Base-by-base conservation (phyloP, 1,140 invertebrate species). In the Formica selysi region DNA sequence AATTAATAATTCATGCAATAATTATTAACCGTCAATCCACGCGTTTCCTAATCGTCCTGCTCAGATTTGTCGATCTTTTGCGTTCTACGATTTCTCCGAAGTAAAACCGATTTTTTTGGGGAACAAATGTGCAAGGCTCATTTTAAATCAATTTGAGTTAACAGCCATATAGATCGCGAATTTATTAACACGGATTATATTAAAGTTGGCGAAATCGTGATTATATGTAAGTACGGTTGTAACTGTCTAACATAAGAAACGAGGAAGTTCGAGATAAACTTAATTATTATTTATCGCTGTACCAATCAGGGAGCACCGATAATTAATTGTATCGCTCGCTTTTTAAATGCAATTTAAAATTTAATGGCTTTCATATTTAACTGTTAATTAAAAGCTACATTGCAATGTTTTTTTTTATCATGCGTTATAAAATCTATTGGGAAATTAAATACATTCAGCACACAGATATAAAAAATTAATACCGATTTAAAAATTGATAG, bases 1-100 rank as follows among this genome's bases (percentile, higher is more conserved):
- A 64, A 67, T 79, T 79, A 67, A 44, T 76, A 76, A 76, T 44
- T 64, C 16, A 41, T 10, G 38, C 16, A 76, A 26, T 38, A 44
- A 76, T 76, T 62, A 76, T 41, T 62, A 64, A 44, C 41, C 16
- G 36, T 44, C 36, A 76, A 44, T 64, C 26, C 26, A 16, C 61
- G 22, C 38, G 26, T 67, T 51, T 51, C 61, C 38, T 51, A 67
- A 19, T 11, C 44, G 41, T 48, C 36, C 19, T 44, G 13, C 13
- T 65, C 7, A 11, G 32, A 13, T 79, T 54, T 61, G 8, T 61
- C 10, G 1, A 0, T 7, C 29, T 13, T 64, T 76, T 44, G 13
- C 38, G 5, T 10, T 2, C 4, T 44, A 29, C 0, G 36, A 10
- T 26, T 29, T 78, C 22, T 10, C 5, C 22, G 16, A 29, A 44